Base-by-base conservation (phyloP, 1,140 invertebrate genomes). In the Sipha flava region DNA sequence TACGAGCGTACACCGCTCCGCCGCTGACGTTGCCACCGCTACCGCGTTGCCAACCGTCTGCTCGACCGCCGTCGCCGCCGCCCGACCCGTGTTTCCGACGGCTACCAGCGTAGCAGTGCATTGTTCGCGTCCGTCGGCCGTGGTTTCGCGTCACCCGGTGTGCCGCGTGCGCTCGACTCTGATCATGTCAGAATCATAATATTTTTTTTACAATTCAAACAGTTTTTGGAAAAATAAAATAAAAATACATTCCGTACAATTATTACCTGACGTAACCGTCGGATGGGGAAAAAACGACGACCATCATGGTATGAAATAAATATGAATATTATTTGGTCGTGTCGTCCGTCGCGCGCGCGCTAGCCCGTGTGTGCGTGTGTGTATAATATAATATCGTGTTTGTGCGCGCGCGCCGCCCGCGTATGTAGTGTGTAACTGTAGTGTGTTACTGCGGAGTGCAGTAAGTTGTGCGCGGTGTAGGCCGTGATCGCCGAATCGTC, bases 101-200 rank as follows among this genome's bases (percentile, higher is more conserved):
- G n/a, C n/a, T n/a, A n/a, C n/a, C n/a, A n/a, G n/a, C n/a, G n/a
- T n/a, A n/a, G n/a, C 49, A 77, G 73, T 77, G 73, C 34, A 77
- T 77, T 77, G 73, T 77, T 77, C 73, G 73, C 73, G 52, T 77
- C 34, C 34, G 73, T 77, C 52, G 73, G 47, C 14, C 73, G 73
- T 57, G 31, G 73, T 77, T 43, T 1, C 34, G 49, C 52, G 73
- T 54, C 49, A 16, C 21, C 16, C 49, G 73, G 49, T 40, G 34
- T 59, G 73, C 9, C 52, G 52, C 52, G 31, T 34, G 31, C 52
- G 52, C n/a, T n/a, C 52, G 34, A 29, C 43, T 26, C 34, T 57
- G 10, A 18, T 59, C 73, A 77, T 77, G 49, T 43, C 34, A 26
- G 21, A 47, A 45, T 45, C 26, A 47, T 66, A 66, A 66, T 66